A percentile compares a stretch with the other conserved stretches of the same genome.
Conservation (phyloP, 1,140 invertebrate genomes). For the Reticulitermes speratus region DNA sequence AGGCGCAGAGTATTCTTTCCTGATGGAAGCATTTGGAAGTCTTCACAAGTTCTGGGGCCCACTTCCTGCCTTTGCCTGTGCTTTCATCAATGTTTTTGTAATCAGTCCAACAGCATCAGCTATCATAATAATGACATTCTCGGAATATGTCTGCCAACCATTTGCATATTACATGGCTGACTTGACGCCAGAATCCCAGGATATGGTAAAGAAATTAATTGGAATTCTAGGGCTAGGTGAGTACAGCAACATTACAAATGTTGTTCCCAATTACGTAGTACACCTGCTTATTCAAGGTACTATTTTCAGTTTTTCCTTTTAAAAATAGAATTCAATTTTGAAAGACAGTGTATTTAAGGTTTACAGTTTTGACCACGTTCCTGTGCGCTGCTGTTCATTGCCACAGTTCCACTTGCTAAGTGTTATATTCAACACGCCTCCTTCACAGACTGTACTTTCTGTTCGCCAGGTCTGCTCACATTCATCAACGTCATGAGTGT, state of each 20-base stretch:
- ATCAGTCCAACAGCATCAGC: conserved; percentile 75
- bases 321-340: too few species aligned
- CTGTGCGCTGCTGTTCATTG: too few species aligned
- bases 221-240: conserved; percentile 65
- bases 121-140: conserved; percentile 77
- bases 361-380: too few species aligned
- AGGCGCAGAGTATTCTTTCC: conserved; percentile 81
- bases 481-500: conserved; percentile 88
- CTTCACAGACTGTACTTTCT: too few species aligned
- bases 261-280: too few species aligned
- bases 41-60: conserved; percentile 68
- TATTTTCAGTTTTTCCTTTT: too few species aligned
- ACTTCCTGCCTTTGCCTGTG: conserved; percentile 74
- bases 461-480: conserved; percentile 72
- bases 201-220: conserved; percentile 63
- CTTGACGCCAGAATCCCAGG: conserved; percentile 47
- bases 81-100: conserved; percentile 76
- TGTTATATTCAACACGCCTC: too few species aligned
- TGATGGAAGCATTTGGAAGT: conserved; percentile 69
- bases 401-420: too few species aligned
- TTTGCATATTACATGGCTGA: conserved; percentile 51
- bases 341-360: too few species aligned
- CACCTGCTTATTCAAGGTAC: too few species aligned
- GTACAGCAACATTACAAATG: conserved; percentile 26
- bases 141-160: conserved; percentile 74